Conservation (phyloP, 2,888 invertebrate species). For the Polydrusus pterygomalis region DNA sequence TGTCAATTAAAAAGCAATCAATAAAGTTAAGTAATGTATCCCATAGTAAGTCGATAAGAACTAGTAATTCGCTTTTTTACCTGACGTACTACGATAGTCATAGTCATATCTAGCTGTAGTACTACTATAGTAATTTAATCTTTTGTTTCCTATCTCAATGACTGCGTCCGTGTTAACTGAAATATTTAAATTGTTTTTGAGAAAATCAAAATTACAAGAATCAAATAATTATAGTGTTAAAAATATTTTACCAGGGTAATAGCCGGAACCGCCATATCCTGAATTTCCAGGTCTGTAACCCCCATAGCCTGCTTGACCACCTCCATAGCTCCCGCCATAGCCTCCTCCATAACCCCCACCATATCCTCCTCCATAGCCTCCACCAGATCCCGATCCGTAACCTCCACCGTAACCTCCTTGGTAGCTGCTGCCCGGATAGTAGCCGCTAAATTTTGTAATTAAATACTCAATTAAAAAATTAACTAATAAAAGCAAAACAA, state of each 20-base stretch:
- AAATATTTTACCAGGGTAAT: neutral
- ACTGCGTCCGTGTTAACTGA: slow-evolving; percentile 19
- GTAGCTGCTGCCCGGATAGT: slow-evolving; percentile 28
- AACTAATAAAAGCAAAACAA: too few relatives aligned
- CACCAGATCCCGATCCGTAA: slow-evolving; percentile 4
- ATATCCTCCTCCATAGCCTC: slow-evolving; percentile 5
- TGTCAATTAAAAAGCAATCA: neutral
- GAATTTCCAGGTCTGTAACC: slow-evolving; percentile 50
- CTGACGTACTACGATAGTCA: slow-evolving; percentile 28
- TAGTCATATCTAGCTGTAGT: slow-evolving; percentile 45
- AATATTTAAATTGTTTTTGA: neutral
- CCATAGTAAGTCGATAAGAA: too few relatives aligned
- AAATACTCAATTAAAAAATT: too few relatives aligned
- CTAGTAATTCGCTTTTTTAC: slow-evolving; percentile 16
- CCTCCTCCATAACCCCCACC: slow-evolving; percentile 23
- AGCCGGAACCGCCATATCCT: slow-evolving; percentile 14
- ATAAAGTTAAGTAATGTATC: neutral
- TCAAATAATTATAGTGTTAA: too few relatives aligned
- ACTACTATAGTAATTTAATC: slow-evolving; percentile 40
- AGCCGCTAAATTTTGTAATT: slow-evolving; percentile 30
- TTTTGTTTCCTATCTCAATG: slow-evolving; percentile 50
- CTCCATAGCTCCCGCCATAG: slow-evolving; percentile 48
- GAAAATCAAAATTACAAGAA: too few relatives aligned
- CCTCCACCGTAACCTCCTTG: slow-evolving; percentile 10
- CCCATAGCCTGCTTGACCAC: slow-evolving; percentile 49